These are phyloP conservation scores for Potorous gilbertii DNA, from an alignment of 2,797 vertebrate species.

Conservation along the genomic window DNA sequence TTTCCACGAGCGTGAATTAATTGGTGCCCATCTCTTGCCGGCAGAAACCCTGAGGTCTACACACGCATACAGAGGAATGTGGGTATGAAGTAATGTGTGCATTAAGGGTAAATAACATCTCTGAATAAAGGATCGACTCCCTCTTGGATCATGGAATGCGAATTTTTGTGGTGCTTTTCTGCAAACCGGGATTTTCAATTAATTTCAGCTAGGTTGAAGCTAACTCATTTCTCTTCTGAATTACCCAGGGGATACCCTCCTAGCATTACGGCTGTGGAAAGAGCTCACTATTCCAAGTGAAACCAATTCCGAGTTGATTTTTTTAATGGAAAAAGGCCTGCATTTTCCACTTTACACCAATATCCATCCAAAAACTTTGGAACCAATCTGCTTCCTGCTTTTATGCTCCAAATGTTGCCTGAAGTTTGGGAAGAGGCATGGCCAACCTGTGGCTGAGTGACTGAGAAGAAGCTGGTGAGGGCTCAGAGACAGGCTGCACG, in stretches of 20 bases:
- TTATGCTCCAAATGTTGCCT: not conserved
- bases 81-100: not conserved
- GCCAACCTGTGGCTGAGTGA: not conserved
- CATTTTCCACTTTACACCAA: not conserved
- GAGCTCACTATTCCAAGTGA: not conserved
- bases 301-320: conserved; percentile 14
- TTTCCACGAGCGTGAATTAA: not conserved
- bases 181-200: conserved; percentile 53
- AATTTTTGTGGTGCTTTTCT: not conserved
- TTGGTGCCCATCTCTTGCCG: not conserved
- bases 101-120: not conserved
- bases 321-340: not conserved
- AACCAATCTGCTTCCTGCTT: not conserved
- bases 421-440: not conserved
- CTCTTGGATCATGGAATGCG: not conserved
- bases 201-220: conserved; percentile 37
- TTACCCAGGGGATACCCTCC: not conserved
- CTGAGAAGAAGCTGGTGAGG: not conserved
- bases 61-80: not conserved
- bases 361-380: not conserved
- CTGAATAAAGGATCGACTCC: not conserved
- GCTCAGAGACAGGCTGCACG: not conserved
- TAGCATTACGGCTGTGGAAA: conserved; percentile 48
- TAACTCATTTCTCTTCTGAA: conserved; percentile 44
- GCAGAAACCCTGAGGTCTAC: not conserved